Base-by-base conservation (phyloP, 2,888 invertebrate genomes). In the Ypsolopha sequella region DNA sequence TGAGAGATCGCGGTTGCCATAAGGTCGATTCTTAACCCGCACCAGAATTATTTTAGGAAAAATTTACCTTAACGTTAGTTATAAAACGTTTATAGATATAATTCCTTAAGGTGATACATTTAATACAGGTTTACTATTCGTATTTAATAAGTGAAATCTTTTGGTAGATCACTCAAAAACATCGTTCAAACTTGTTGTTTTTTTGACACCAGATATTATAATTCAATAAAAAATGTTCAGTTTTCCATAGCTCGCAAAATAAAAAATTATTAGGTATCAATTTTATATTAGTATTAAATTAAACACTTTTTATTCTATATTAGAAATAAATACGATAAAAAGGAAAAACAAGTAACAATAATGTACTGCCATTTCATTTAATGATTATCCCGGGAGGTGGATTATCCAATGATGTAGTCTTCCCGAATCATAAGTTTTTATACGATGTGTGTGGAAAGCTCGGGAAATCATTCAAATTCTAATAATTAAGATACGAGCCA, bases 381-480 rank as follows among this genome's bases (percentile, higher is more conserved):
- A 47, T 38, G 36, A 13, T 10, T 14, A 65, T 75, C 71, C 68
- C 71, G 73, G 70, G 76, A 70, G 73, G n/a, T n/a, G n/a, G n/a
- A n/a, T n/a, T n/a, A n/a, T n/a, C 76, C 76, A 77, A 76, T 65
- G 55, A 55, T 58, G 58, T 67, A 69, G 78, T 78, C 73, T 76
- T 74, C 73, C 74, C 69, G 59, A 66, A 64, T 47, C 13, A 36
- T 47, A 47, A 24, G 24, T n/a, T 46, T 46, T 44, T 46, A 35
- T 11, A 43, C 43, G 43, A 43, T 14, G 24, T 24, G 11, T 24
- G 24, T 24, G 24, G 24, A 43, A 9, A 14, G 13, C 34, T 34
- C 46, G 46, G 46, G 46, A 46, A 35, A 46, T 46, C 36, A 24
- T 24, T 24, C 24, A 24, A 24, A 24, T 4, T 24, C 4, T 24